phyloP scores from a whole-genome alignment of 2,113 vertebrate species.

The Collichthys lucidus region DNA sequence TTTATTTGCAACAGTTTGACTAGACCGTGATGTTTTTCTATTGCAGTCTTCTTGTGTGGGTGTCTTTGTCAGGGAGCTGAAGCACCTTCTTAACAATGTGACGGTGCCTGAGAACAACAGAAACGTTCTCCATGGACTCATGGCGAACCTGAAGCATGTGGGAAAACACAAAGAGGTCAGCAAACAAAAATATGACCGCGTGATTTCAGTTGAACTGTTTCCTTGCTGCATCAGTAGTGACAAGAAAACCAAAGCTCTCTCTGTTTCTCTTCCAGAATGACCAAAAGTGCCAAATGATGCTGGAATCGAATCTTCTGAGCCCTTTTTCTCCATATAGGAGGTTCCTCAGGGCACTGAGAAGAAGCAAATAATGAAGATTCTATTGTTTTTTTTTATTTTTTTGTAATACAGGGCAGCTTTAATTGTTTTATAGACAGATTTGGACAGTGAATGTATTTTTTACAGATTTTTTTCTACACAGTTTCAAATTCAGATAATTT shows the following conservation, averaged over 20 bases:
- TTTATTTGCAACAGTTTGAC: background rate
- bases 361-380: background rate
- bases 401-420: background rate
- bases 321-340: conserved; percentile 14
- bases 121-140: fast-evolving
- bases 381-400: background rate
- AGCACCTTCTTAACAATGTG: background rate
- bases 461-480: background rate
- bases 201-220: background rate
- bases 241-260: background rate
- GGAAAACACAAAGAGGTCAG: background rate
- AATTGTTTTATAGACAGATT: background rate
- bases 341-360: background rate
- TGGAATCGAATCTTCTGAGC: fast-evolving
- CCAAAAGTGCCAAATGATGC: fast-evolving
- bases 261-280: conserved; percentile 33
- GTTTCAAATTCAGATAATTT: background rate
- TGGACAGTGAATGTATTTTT: conserved; percentile 14
- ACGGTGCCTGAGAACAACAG: fast-evolving
- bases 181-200: background rate
- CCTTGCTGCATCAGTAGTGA: background rate
- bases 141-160: fast-evolving
- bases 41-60: conserved; percentile 32
- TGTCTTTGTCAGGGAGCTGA: background rate
- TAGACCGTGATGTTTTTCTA: background rate